Evolutionary conservation across 2,888 invertebrate species (phyloP).

Genomic region (Lapara coniferarum): DNA sequence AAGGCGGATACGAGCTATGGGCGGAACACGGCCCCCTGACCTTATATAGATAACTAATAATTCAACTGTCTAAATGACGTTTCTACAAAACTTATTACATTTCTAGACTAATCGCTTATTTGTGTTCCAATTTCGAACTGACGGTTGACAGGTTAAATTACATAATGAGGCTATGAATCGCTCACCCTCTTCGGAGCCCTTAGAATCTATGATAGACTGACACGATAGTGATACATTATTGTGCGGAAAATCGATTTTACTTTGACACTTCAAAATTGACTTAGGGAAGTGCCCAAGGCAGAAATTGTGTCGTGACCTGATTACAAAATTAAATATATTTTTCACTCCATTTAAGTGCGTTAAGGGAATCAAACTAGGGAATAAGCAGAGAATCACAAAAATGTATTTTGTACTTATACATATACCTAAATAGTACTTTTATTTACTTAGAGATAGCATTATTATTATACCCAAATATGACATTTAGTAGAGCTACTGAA

Average conservation of each 20-base stretch:
- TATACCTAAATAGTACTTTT: no score
- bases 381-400: background rate
- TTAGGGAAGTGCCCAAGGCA: conserved; percentile 28
- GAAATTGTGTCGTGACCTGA: conserved; percentile 8
- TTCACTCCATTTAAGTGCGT: background rate
- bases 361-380: background rate
- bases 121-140: background rate
- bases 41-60: background rate
- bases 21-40: no score
- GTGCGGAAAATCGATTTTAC: conserved; percentile 27
- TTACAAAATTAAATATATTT: conserved; percentile 4
- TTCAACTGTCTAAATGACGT: background rate
- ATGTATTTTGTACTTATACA: no score
- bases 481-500: no score
- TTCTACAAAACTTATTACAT: no score
- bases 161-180: conserved; percentile 1
- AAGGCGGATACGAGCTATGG: no score
- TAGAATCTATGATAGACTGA: background rate
- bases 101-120: background rate
- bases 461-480: no score
- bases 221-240: background rate
- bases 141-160: background rate
- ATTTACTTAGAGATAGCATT: no score
- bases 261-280: conserved; percentile 41
- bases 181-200: background rate